A percentile compares a stretch with the other conserved stretches of the same genome.
Conservation (phyloP, 2,888 invertebrate species). For the Ferdinandea cuprea region DNA sequence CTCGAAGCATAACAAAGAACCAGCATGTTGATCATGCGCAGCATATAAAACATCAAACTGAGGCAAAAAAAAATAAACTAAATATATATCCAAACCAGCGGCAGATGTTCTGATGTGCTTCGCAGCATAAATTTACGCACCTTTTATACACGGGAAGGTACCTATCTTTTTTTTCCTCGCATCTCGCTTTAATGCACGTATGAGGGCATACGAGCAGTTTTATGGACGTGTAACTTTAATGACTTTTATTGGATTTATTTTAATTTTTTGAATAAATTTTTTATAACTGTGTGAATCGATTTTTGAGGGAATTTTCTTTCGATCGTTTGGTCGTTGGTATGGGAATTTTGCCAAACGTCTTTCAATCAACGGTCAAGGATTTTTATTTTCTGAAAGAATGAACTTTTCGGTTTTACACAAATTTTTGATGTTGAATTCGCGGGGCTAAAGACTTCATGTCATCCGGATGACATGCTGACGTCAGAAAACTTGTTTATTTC, state of each 20-base stretch:
- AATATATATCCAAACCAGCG: not conserved
- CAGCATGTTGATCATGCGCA: no score
- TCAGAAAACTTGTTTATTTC: no score
- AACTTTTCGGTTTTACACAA: no score
- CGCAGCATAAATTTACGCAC: constrained; percentile 24
- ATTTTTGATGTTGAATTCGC: no score
- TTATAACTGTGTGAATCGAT: constrained; percentile 8
- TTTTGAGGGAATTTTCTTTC: not conserved
- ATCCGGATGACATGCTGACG: no score
- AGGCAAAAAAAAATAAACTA: no score
- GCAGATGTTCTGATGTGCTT: constrained; percentile 11
- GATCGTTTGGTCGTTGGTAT: not conserved
- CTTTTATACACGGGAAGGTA: constrained; percentile 1
- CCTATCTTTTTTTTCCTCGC: not conserved
- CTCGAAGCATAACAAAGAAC: no score
- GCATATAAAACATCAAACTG: no score
- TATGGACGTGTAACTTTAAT: constrained; percentile 2
- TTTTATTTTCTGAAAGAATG: no score
- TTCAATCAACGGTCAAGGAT: no score
- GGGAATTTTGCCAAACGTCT: not conserved
- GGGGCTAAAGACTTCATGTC: no score
- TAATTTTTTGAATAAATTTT: not conserved
- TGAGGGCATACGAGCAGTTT: not conserved
- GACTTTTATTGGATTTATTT: constrained; percentile 19
- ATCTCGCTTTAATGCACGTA: no score